phyloP scores from a whole-genome alignment of 2,113 vertebrate species.

The Otolemur garnettii region DNA sequence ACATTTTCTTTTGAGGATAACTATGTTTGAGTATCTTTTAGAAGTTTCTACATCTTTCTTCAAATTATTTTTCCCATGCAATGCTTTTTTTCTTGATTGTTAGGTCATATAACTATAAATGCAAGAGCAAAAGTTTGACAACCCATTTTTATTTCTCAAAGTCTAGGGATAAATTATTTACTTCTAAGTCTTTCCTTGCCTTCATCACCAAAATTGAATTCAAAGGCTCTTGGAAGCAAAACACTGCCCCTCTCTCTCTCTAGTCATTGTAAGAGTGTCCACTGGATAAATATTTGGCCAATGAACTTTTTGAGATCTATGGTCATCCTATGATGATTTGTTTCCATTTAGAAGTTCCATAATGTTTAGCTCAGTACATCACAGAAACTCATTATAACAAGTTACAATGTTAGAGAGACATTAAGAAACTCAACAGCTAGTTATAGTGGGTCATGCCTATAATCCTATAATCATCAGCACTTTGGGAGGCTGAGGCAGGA shows the following conservation, averaged over 20 bases:
- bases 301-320: slow-evolving; percentile 68
- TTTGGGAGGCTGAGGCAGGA: too few relatives aligned
- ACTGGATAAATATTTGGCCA: slow-evolving; percentile 60
- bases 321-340: background rate
- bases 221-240: background rate
- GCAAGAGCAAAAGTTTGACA: background rate
- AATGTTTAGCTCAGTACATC: slow-evolving; percentile 42
- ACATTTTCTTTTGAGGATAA: slow-evolving; percentile 28
- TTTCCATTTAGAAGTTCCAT: slow-evolving; percentile 64
- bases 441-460: too few relatives aligned
- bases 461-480: too few relatives aligned
- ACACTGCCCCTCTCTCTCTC: background rate
- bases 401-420: background rate
- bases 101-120: background rate
- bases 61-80: slow-evolving; percentile 8
- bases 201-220: background rate
- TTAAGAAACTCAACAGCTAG: background rate
- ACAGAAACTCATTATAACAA: slow-evolving; percentile 4
- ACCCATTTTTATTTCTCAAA: slow-evolving; percentile 1
- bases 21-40: background rate
- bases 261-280: slow-evolving; percentile 43
- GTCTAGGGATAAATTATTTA: slow-evolving; percentile 17
- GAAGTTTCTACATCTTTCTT: background rate
- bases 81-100: background rate
- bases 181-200: background rate